Evolutionary conservation across 1,140 invertebrate species (phyloP), one percentile per base, ranked within the genome.

Genomic region (Polyergus mexicanus): DNA sequence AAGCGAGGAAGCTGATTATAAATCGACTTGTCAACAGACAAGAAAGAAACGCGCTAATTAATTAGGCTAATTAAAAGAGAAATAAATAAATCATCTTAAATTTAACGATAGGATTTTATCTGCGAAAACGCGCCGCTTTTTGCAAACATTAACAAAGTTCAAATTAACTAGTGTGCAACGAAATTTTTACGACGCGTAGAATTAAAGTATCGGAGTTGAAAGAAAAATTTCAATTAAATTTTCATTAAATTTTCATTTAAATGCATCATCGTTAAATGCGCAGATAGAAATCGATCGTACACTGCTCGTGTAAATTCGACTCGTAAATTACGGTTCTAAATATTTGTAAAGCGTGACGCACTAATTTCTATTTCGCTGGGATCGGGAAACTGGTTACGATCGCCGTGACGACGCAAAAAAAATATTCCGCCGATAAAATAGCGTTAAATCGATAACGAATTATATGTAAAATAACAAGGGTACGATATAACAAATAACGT

Each of bases 241-340:
- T n/a, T n/a, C n/a, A n/a, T n/a, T n/a, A n/a, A n/a, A n/a, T n/a
- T n/a, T n/a, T n/a, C n/a, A 32, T 10, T 16, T 60, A 60, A 71
- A 74, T 11, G 25, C 38, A 58, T 81, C 32, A 32, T 74, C 38
- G 38, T 74, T 83, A 83, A 83, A 74, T 35, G 56, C 38, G 54
- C 68, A 35, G 38, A 81, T 72, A 51, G 38, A 58, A 25, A 58
- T 7, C 35, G 7, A 80, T 84, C 25, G 56, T 28, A 56, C n/a
- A 60, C 47, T 35, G 74, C 35, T 44, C 47, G 51, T 74, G 85
- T 84, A 90, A 90, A 89, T 80, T 80, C 80, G 88, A 51, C 80
- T 71, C 58, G 10, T 47, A 60, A 54, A 58, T 77, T 60, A n/a
- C 25, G 44, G 54, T 71, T 76, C 35, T 54, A 77, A 84, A 88